Evolutionary conservation across 2,888 invertebrate species (phyloP).

Genomic region (Lathronympha strigana): DNA sequence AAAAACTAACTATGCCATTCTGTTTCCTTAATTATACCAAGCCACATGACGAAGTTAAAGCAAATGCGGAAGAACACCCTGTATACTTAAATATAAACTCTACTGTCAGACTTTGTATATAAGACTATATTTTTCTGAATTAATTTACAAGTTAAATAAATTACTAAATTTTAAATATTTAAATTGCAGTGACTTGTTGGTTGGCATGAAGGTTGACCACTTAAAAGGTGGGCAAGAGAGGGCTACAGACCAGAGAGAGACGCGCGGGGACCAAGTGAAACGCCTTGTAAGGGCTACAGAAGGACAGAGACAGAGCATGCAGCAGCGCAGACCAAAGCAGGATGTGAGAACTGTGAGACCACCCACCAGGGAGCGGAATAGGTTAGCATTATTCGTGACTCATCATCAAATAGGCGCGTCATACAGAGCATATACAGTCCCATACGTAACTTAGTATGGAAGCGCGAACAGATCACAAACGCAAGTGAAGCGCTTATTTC

Average conservation of each 20-base stretch:
- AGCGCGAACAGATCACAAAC: no score
- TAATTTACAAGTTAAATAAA: not conserved
- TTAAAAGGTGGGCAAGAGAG: slow-evolving; percentile 65
- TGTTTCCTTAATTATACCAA: no score
- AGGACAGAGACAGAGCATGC: slow-evolving; percentile 55
- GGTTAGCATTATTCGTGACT: slow-evolving; percentile 22
- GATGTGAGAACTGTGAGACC: slow-evolving; percentile 30
- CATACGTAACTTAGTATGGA: no score
- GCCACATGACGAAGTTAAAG: no score
- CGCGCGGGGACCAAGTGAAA: slow-evolving; percentile 83
- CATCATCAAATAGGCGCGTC: no score
- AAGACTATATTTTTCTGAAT: no score
- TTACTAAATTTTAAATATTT: not conserved
- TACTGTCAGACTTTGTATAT: no score
- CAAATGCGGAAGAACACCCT: no score
- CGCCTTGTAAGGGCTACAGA: slow-evolving; percentile 67
- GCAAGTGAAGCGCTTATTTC: no score
- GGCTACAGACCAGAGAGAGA: slow-evolving; percentile 49
- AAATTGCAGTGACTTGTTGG: slow-evolving; percentile 86
- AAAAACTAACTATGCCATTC: no score
- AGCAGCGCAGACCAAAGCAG: slow-evolving; percentile 45
- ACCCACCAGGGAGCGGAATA: slow-evolving; percentile 20
- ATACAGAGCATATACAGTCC: no score
- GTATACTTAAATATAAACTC: no score
- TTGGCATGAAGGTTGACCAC: slow-evolving; percentile 91